Evolutionary conservation across 2,888 invertebrate species (phyloP).

Genomic region (Meloe dianella): DNA sequence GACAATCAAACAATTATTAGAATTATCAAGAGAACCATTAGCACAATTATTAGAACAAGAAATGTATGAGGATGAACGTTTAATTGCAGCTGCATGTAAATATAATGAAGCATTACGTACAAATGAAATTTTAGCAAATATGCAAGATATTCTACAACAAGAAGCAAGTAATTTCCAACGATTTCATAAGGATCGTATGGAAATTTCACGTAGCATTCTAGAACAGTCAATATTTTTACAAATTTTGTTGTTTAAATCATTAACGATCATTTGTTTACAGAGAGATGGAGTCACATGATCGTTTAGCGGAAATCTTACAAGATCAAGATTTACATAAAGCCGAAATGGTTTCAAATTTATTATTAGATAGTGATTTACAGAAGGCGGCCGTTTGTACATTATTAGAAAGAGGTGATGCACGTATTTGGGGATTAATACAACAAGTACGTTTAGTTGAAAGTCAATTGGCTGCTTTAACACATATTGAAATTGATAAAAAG

Average conservation of each 20-base stretch:
- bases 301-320: slow-evolving; percentile 66
- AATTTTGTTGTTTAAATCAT: not conserved
- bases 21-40: slow-evolving; percentile 67
- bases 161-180: slow-evolving; percentile 69
- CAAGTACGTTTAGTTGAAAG: slow-evolving; percentile 76
- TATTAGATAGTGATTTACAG: slow-evolving; percentile 74
- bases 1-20: slow-evolving; percentile 70
- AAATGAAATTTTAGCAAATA: slow-evolving; percentile 72
- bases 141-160: slow-evolving; percentile 73
- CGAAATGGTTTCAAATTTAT: slow-evolving; percentile 66
- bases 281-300: slow-evolving; percentile 68
- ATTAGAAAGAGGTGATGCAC: slow-evolving; percentile 74
- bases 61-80: slow-evolving; percentile 68
- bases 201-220: slow-evolving; percentile 67
- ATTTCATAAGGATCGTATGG: slow-evolving; percentile 66
- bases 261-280: slow-evolving; percentile 44
- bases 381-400: slow-evolving; percentile 75
- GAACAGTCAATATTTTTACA: slow-evolving; percentile 61
- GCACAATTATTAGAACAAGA: slow-evolving; percentile 72
- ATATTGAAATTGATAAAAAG: slow-evolving; percentile 74
- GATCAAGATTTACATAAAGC: slow-evolving; percentile 69
- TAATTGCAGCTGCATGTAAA: slow-evolving; percentile 67
- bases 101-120: slow-evolving; percentile 68
- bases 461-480: slow-evolving; percentile 74
- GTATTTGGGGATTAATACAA: slow-evolving; percentile 77